Percentiles rank a stretch among this genome's conserved stretches.
Conservation (phyloP, 2,113 vertebrate genomes). For the Malaclemys terrapin region DNA sequence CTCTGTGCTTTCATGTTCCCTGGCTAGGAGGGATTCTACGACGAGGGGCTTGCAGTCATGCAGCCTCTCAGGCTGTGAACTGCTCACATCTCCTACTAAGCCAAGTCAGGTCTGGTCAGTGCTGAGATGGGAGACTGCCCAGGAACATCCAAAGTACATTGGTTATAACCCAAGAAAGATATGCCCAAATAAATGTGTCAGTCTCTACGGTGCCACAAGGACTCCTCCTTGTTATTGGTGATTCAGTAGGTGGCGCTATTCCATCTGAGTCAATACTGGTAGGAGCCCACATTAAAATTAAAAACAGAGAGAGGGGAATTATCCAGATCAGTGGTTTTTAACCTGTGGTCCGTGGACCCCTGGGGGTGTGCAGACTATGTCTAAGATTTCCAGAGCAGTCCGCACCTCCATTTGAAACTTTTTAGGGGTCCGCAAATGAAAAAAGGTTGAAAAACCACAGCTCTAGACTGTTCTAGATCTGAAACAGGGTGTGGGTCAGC, state of each 20-base stretch:
- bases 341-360: too few species aligned
- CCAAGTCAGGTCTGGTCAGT: neutral
- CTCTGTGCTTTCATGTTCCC: neutral
- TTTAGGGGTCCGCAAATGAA: too few species aligned
- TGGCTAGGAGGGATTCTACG: neutral
- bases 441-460: too few species aligned
- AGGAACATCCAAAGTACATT: neutral
- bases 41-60: neutral
- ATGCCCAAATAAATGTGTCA: too few species aligned
- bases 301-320: neutral
- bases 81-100: neutral
- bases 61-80: neutral
- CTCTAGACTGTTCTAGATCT: neutral
- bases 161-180: too few species aligned
- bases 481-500: neutral
- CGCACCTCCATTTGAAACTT: too few species aligned
- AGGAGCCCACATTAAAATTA: neutral
- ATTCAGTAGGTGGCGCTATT: neutral
- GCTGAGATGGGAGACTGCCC: too few species aligned
- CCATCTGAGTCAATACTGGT: neutral
- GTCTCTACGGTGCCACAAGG: too few species aligned
- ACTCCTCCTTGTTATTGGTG: neutral
- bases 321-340: neutral
- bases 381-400: too few species aligned
- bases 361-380: too few species aligned